phyloP scores from a whole-genome alignment of 2,888 invertebrate genomes.

The Caenorhabditis zanzibari region DNA sequence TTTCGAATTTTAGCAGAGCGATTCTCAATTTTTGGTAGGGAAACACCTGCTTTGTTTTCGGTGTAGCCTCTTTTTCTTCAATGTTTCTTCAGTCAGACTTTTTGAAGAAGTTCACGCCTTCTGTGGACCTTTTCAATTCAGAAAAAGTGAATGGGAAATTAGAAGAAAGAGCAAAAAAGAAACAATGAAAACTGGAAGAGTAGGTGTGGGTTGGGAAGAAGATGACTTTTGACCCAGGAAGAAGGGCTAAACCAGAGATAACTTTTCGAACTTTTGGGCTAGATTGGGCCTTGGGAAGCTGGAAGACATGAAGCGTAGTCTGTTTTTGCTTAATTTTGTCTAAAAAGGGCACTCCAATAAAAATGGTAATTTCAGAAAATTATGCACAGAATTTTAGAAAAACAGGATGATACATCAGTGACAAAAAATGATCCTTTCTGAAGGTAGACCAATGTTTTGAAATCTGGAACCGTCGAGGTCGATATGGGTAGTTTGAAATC shows the following conservation, averaged over 20 bases:
- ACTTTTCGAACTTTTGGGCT: constrained; percentile 8
- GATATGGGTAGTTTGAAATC: too few relatives aligned
- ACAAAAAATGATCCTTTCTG: too few relatives aligned
- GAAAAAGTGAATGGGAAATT: constrained; percentile 18
- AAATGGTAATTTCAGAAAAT: background rate
- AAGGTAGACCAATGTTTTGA: too few relatives aligned
- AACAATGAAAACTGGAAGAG: constrained; percentile 11
- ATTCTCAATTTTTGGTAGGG: background rate
- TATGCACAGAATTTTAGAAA: background rate
- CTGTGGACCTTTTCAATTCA: background rate
- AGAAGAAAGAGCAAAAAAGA: constrained; percentile 27
- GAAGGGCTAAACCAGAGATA: constrained; percentile 25
- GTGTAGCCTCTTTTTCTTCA: background rate
- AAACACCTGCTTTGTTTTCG: constrained; percentile 12
- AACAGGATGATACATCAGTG: background rate
- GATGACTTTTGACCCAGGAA: constrained; percentile 34
- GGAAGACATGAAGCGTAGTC: too few relatives aligned
- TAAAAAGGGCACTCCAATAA: too few relatives aligned
- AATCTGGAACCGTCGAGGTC: background rate
- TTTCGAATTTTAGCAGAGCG: constrained; percentile 11
- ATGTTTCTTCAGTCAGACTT: background rate
- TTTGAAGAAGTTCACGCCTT: constrained; percentile 13
- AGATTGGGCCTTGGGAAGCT: too few relatives aligned
- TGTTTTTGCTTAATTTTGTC: too few relatives aligned
- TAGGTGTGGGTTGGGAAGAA: constrained; percentile 17